These are phyloP conservation scores for Oscheius sp. DNA, from an alignment of 2,888 invertebrate species.

Conservation along the genomic window DNA sequence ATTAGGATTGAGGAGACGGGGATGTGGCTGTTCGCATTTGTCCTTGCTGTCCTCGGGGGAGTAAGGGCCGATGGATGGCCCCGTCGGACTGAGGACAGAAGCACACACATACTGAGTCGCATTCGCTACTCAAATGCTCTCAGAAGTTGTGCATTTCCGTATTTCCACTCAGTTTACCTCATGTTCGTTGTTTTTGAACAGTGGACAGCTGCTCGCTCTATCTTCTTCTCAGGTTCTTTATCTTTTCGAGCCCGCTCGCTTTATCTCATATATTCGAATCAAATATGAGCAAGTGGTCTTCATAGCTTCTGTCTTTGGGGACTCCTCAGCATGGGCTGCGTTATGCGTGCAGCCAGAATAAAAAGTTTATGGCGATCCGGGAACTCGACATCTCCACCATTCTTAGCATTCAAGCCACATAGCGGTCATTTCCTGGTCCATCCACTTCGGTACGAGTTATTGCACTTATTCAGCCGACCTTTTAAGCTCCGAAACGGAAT, in stretches of 20 bases:
- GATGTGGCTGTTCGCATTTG: constrained; percentile 34
- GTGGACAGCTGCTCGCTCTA: background rate
- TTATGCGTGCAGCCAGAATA: constrained; percentile 32
- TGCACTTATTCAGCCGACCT: background rate
- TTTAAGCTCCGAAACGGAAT: background rate
- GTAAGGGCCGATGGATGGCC: constrained; percentile 29
- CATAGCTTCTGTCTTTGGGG: constrained; percentile 29
- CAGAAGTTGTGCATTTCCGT: background rate
- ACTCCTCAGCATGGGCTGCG: constrained; percentile 12
- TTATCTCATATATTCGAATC: constrained; percentile 15
- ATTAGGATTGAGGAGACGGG: constrained; percentile 27
- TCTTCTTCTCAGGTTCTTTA: background rate
- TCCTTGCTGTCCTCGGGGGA: constrained; percentile 33
- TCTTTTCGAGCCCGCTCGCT: background rate
- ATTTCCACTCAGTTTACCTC: background rate
- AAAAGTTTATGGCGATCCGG: constrained; percentile 32
- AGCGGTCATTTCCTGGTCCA: background rate
- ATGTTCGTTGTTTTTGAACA: background rate
- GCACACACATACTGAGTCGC: constrained; percentile 21
- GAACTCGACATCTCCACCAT: constrained; percentile 20
- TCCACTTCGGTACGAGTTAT: background rate
- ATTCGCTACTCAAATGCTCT: constrained; percentile 6
- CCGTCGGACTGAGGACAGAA: constrained; percentile 31
- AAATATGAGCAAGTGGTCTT: constrained; percentile 17
- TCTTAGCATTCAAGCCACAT: background rate